Evolutionary conservation across 2,888 invertebrate genomes (phyloP).

Genomic region (Hyalella azteca): DNA sequence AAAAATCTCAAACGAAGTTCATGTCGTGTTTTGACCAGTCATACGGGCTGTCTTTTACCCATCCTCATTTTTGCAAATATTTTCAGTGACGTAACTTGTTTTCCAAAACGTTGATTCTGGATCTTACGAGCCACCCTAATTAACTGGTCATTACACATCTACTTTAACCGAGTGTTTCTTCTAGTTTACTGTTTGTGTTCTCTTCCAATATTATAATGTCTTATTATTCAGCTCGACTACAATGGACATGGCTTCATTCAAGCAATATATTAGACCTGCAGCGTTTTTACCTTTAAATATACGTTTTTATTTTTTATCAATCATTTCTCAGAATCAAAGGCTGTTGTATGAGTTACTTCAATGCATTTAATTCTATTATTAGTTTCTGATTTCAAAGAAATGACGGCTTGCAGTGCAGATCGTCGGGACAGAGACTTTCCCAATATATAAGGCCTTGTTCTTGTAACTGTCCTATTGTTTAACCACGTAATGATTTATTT

Average conservation of each 20-base stretch:
- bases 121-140: not conserved
- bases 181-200: not conserved
- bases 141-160: constrained; percentile 16
- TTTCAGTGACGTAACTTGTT: not conserved
- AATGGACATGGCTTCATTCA: no score
- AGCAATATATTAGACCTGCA: no score
- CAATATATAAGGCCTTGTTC: not conserved
- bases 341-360: no score
- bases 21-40: constrained; percentile 26
- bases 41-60: not conserved
- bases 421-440: not conserved
- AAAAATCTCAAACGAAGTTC: not conserved
- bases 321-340: no score
- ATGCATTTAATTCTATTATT: no score
- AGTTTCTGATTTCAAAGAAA: no score
- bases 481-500: no score
- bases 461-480: constrained; percentile 12
- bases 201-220: constrained; percentile 19
- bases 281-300: no score
- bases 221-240: constrained; percentile 11
- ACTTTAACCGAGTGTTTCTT: not conserved
- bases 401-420: not conserved
- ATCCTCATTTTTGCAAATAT: not conserved
- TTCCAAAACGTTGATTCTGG: not conserved
- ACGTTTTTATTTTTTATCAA: no score